phyloP scores from a whole-genome alignment of 2,113 vertebrate genomes.

The Anarhynchus alexandrinus region DNA sequence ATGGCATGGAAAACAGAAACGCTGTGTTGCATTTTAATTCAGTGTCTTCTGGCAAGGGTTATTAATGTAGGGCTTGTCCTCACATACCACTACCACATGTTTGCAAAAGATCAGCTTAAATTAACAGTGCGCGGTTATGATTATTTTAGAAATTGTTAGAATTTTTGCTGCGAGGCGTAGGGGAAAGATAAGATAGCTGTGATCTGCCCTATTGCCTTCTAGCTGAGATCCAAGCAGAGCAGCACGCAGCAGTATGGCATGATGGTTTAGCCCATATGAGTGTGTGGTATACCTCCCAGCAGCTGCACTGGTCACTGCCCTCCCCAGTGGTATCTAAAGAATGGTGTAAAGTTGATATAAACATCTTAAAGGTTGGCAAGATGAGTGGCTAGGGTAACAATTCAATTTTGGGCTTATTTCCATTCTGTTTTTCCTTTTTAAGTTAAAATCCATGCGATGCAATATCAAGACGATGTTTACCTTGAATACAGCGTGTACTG shows the following conservation, averaged over 20 bases:
- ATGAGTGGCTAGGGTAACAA: not conserved
- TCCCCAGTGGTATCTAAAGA: not conserved
- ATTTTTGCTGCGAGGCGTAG: not conserved
- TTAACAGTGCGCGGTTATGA: not conserved
- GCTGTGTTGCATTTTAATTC: not conserved
- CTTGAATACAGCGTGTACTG: constrained; percentile 72
- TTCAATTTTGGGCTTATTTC: not conserved
- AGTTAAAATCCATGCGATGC: constrained; percentile 70
- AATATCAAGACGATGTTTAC: constrained; percentile 60
- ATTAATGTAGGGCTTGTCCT: not conserved
- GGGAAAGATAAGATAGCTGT: not conserved
- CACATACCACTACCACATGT: not conserved
- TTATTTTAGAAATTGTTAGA: not conserved
- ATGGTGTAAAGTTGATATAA: not conserved
- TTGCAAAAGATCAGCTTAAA: not conserved
- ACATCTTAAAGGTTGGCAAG: not conserved
- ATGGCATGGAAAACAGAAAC: not conserved
- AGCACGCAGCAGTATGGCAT: not conserved
- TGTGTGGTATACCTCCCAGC: not conserved
- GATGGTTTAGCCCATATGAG: not conserved
- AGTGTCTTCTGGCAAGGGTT: not conserved
- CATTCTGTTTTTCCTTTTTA: not conserved
- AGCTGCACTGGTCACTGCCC: not conserved
- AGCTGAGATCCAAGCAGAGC: not conserved
- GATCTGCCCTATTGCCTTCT: not conserved